Evolutionary conservation across 2,113 vertebrate species (phyloP).

Genomic region (Cichladusa arquata): DNA sequence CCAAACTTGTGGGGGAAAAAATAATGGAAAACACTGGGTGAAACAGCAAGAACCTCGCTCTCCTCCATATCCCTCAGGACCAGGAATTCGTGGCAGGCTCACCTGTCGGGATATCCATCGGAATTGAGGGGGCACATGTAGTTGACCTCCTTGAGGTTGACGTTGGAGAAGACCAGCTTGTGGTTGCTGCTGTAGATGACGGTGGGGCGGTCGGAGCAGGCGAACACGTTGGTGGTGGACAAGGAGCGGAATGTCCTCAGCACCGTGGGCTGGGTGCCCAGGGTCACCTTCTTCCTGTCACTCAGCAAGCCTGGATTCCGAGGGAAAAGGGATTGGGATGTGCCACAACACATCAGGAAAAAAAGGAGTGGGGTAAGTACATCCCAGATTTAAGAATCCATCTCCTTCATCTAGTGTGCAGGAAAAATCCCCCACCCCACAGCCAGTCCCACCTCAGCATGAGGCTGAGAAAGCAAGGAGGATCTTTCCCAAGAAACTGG

Average conservation of each 20-base stretch:
- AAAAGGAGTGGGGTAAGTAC: accelerated
- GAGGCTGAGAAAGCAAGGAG: background rate
- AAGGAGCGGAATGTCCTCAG: conserved; percentile 94
- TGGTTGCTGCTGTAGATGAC: conserved; percentile 99
- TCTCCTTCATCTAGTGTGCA: too few species aligned
- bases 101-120: conserved; percentile 97
- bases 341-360: background rate
- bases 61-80: background rate
- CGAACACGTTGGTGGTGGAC: conserved; percentile 97
- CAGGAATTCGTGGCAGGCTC: background rate
- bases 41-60: background rate
- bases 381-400: accelerated
- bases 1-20: conserved; percentile 77
- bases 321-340: background rate
- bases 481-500: background rate
- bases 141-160: conserved; percentile 99
- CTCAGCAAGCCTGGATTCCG: conserved; percentile 82
- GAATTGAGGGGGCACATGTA: conserved; percentile 99
- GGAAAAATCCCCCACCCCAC: background rate
- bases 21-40: background rate
- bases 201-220: conserved; percentile 96
- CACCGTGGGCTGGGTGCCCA: conserved; percentile 96
- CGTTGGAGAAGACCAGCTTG: conserved; percentile 98
- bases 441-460: background rate
- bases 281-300: conserved; percentile 96